A percentile compares a stretch with the other conserved stretches of the same genome.
These are phyloP conservation scores for Apolygus lucorum DNA, from an alignment of 1,140 invertebrate species.

Conservation along the genomic window DNA sequence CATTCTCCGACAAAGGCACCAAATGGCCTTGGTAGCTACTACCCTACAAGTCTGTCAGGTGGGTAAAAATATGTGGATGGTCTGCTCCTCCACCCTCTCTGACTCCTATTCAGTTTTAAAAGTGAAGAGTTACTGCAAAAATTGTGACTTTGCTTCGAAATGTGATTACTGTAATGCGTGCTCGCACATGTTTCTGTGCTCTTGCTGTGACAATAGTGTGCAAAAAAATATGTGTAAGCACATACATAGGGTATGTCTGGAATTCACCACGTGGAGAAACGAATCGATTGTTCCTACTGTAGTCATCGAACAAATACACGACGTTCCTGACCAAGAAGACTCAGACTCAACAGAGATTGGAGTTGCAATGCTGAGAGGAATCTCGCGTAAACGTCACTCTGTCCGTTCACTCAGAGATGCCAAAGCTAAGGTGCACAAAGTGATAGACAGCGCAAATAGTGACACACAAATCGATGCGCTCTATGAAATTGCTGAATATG, in stretches of 20 bases:
- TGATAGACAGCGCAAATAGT: background rate
- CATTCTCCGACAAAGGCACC: background rate
- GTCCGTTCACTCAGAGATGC: background rate
- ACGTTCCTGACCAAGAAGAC: background rate
- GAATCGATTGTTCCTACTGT: too few species aligned
- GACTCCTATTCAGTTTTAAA: background rate
- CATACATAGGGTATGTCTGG: too few species aligned
- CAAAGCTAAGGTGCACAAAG: background rate
- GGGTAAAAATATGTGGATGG: background rate
- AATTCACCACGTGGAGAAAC: too few species aligned
- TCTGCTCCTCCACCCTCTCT: background rate
- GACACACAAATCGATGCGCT: background rate
- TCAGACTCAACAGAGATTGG: background rate
- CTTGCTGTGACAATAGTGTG: constrained; percentile 1
- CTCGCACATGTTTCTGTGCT: constrained; percentile 4
- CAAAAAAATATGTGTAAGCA: constrained; percentile 20
- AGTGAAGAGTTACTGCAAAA: background rate
- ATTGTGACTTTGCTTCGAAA: background rate
- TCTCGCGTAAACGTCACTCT: background rate
- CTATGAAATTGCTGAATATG: background rate
- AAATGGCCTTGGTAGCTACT: background rate
- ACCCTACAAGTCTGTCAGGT: background rate
- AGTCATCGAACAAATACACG: too few species aligned
- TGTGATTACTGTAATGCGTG: constrained; percentile 15
- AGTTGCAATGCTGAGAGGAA: background rate